Evolutionary conservation across 2,113 vertebrate genomes (phyloP), one percentile per base, ranked within the genome.

Genomic region (Chaenocephalus aceratus): DNA sequence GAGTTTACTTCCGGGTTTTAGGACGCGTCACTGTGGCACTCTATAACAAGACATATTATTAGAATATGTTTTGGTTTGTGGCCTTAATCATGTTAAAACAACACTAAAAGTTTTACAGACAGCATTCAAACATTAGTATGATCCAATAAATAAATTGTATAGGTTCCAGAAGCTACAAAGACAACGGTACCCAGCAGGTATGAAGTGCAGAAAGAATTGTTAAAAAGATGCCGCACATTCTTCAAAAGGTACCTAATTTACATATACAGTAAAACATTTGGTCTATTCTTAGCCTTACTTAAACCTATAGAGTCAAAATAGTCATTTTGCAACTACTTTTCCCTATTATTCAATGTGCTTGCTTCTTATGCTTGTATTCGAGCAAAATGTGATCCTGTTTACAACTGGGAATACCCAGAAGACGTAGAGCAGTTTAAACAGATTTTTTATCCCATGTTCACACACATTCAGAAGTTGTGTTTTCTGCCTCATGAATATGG

Each of bases 371-470:
- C 36, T 41, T 41, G 36, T 6, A 61, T 75, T 76, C 14, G 18
- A 75, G n/a, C 44, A 12, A 71, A 70, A 58, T 57, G 23, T 21
- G 41, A 34, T 44, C 14, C 8, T 75, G 21, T 23, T 69, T 69
- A 16, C 36, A 13, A 26, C 21, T 45, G 5, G 5, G 36, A 53
- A 41, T 11, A 61, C n/a, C 18, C 18, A 62, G 41, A 64, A 26
- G 34, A 63, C 1, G 5, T 10, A 16, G 10, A 41, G 69, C 56
- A 60, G 45, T 60, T 49, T 2, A 34, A 72, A 36, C 16, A 23
- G 18, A 45, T 63, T 30, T 58, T 74, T 62, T 10, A 54, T 64
- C 10, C 16, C 1, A 2, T 75, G 18, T 26, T 45, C 62, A 58
- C 12, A 21, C 3, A 3, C 23, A 34, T 56, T 56, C 5, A 56